Evolutionary conservation across 1,140 invertebrate genomes (phyloP), one percentile per base, ranked within the genome.

Genomic region (Drosophila tristis): DNA sequence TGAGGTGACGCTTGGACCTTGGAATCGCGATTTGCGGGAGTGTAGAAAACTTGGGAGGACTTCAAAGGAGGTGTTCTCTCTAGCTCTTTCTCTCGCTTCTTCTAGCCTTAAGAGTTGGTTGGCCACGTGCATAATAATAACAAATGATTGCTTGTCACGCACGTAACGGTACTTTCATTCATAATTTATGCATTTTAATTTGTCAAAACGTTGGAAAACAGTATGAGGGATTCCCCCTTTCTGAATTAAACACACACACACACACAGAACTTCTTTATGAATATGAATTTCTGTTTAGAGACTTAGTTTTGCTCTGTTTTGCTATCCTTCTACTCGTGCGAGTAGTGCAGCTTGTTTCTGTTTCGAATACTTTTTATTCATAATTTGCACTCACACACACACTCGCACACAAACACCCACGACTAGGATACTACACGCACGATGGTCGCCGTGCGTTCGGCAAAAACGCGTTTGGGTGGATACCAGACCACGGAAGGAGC

Each of bases 141-240:
- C 86, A 90, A 90, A 90, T 90, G 71, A 87, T 90, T 82, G 73
- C 68, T 90, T 87, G 87, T 71, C 87, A 90, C 87, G 87, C 87
- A 90, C 81, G 87, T 82, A 90, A 90, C 78, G 86, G 64, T 90
- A 86, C 81, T 90, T 90, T 90, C 68, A 79, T 86, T 90, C 79
- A 90, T 90, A 90, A 90, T 90, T 90, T 90, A 90, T 90, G 78
- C 81, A 90, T 86, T 90, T 90, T 82, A 82, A 90, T 90, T 90
- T 90, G 81, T 90, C 87, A 87, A 90, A 73, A 62, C 63, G 35
- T 39, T 39, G 35, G 35, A 13, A 80, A 75, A 68, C 59, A 23
- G 64, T 50, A 50, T 45, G 23, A 2, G 23, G 48, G 29, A 47
- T 13, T 39, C 11, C 35, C 35, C 35, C 35, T 39, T 39, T 39